Base-by-base conservation (phyloP, 2,797 vertebrate genomes). In the Bradypus variegatus region DNA sequence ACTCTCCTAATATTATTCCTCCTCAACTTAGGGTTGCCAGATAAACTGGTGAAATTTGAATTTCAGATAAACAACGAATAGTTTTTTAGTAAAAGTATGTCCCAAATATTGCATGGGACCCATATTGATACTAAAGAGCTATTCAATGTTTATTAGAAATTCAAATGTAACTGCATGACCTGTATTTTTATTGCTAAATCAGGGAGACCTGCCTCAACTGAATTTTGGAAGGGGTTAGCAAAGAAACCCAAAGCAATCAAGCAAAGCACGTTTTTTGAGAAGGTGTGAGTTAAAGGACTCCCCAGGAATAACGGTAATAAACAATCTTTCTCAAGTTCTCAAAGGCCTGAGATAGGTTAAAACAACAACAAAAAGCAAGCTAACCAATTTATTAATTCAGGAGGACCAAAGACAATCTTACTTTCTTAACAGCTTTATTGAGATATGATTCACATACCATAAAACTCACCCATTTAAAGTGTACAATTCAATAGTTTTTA, bases 191-290 rank as follows among this genome's bases (percentile, higher is more conserved):
- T 55, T 93, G 53, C 72, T 89, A 85, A 93, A 67, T 83, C 65
- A 85, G 36, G 4, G 53, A 80, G 75, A 4, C 21, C 73, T 62
- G 31, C 55, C 13, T 84, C n/a, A 62, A 10, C 5, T 81, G 83
- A 79, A 91, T 55, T 88, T 88, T 75, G 10, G 19, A 88, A 85
- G 69, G n/a, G 36, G 70, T 87, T 90, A 80, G 64, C 31, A 93
- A 21, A 77, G 31, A 53, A 77, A 77, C 75, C 48, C 75, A 50
- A 77, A 77, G 31, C 27, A 50, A 76, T 53, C 48, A 53, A 80
- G 48, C 53, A 94, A 82, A 89, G 31, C 36, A n/a, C 29, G 73
- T 27, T 55, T 41, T 86, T 89, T 78, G 41, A 86, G 83, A 90
- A 95, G 21, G 10, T 81, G 36, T 70, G 14, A 64, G 33, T 70